Evolutionary conservation across 2,113 vertebrate genomes (phyloP).

Genomic region (Empidonax alnorum): DNA sequence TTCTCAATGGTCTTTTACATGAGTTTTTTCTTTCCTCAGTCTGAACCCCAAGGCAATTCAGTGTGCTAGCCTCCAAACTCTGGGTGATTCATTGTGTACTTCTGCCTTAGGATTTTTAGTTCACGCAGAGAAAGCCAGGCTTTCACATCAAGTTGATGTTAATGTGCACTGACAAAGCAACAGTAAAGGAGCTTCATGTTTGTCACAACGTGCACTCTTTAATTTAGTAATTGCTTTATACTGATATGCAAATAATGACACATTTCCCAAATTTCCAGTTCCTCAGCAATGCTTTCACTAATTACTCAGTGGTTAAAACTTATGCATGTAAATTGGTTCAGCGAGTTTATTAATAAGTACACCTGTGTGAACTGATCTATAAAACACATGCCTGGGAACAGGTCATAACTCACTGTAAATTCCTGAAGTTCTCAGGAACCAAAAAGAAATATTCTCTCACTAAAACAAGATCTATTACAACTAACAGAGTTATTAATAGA

Average conservation of each 20-base stretch:
- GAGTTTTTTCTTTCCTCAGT: slow-evolving; percentile 67
- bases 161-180: slow-evolving; percentile 73
- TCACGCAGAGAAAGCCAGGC: slow-evolving; percentile 63
- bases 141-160: slow-evolving; percentile 70
- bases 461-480: background rate
- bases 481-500: background rate
- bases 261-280: slow-evolving; percentile 72
- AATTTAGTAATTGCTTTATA: slow-evolving; percentile 73
- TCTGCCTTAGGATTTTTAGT: slow-evolving; percentile 71
- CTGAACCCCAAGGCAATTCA: slow-evolving; percentile 70
- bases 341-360: slow-evolving; percentile 51
- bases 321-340: slow-evolving; percentile 57
- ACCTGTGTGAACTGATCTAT: slow-evolving; percentile 53
- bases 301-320: slow-evolving; percentile 53
- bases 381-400: background rate
- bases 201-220: slow-evolving; percentile 70
- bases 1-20: slow-evolving; percentile 71
- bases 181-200: slow-evolving; percentile 73
- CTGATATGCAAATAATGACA: slow-evolving; percentile 72
- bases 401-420: background rate
- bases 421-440: background rate
- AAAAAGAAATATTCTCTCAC: background rate
- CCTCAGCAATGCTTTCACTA: slow-evolving; percentile 42
- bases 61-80: slow-evolving; percentile 58
- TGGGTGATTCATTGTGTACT: slow-evolving; percentile 70